phyloP scores from a whole-genome alignment of 2,113 vertebrate genomes.

The Brachypodius melanocephalos region DNA sequence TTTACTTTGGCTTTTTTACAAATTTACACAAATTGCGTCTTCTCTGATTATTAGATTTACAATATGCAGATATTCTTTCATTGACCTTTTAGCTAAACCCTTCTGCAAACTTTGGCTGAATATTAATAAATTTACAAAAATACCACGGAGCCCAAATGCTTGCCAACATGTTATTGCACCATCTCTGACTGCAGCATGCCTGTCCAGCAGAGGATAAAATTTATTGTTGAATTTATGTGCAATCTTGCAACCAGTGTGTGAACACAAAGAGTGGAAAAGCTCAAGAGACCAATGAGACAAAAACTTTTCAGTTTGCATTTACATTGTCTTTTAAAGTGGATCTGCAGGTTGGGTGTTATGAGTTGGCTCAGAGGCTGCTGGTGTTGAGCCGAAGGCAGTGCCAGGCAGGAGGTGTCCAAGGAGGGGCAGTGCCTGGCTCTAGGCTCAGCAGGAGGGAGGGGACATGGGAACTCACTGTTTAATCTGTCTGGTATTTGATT shows the following conservation, averaged over 20 bases:
- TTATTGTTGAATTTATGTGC: background rate
- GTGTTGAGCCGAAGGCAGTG: background rate
- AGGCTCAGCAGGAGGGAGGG: background rate
- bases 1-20: conserved; percentile 48
- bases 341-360: background rate
- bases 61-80: conserved; percentile 42
- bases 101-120: conserved; percentile 22
- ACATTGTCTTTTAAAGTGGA: background rate
- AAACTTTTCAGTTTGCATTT: background rate
- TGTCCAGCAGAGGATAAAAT: background rate
- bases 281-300: background rate
- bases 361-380: background rate
- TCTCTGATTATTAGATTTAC: conserved; percentile 25
- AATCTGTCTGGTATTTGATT: conserved; percentile 27
- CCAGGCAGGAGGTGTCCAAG: background rate
- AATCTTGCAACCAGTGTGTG: background rate
- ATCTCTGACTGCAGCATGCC: fast-evolving
- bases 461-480: background rate
- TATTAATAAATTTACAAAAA: conserved; percentile 15
- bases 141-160: background rate
- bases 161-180: background rate
- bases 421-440: background rate
- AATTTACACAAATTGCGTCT: conserved; percentile 33
- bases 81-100: conserved; percentile 46
- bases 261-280: background rate